Percentiles rank a stretch among this genome's conserved stretches.
Conservation (phyloP, 2,888 invertebrate species). For the Eledona agricola region DNA sequence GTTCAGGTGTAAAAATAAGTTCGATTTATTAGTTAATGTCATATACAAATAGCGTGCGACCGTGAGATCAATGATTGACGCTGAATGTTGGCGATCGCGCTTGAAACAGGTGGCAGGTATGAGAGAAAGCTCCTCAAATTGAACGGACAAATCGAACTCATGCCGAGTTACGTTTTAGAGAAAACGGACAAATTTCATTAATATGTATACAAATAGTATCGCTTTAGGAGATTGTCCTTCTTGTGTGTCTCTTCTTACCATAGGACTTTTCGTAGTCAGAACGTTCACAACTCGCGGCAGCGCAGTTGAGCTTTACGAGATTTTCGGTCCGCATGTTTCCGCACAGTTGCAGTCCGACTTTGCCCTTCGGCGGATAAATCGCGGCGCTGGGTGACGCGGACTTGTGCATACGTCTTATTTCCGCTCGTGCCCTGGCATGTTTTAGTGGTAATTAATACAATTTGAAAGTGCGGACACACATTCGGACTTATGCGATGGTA, state of each 20-base stretch:
- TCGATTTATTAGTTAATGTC: constrained; percentile 48
- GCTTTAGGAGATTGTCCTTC: too few relatives aligned
- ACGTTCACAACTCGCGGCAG: constrained; percentile 52
- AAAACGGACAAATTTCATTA: too few relatives aligned
- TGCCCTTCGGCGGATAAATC: constrained; percentile 45
- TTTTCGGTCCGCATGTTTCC: constrained; percentile 42
- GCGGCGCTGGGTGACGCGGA: constrained; percentile 27
- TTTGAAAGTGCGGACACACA: constrained; percentile 9
- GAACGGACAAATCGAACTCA: too few relatives aligned
- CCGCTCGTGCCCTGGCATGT: constrained; percentile 17
- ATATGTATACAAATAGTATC: too few relatives aligned
- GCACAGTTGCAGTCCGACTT: constrained; percentile 58
- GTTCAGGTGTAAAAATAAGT: too few relatives aligned
- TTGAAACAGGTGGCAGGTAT: constrained; percentile 55
- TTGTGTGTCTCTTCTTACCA: too few relatives aligned
- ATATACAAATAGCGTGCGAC: constrained; percentile 56
- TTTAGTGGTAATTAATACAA: constrained; percentile 23
- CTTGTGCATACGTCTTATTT: constrained; percentile 20
- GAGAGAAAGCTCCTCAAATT: too few relatives aligned
- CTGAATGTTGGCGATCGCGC: constrained; percentile 48
- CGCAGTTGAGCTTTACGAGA: constrained; percentile 50
- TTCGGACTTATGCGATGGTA: constrained; percentile 39
- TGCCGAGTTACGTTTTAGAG: too few relatives aligned
- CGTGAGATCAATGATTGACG: constrained; percentile 58
- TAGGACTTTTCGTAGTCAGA: too few relatives aligned